These are phyloP conservation scores for Apoda limacodes DNA, from an alignment of 2,888 invertebrate species.

Conservation along the genomic window DNA sequence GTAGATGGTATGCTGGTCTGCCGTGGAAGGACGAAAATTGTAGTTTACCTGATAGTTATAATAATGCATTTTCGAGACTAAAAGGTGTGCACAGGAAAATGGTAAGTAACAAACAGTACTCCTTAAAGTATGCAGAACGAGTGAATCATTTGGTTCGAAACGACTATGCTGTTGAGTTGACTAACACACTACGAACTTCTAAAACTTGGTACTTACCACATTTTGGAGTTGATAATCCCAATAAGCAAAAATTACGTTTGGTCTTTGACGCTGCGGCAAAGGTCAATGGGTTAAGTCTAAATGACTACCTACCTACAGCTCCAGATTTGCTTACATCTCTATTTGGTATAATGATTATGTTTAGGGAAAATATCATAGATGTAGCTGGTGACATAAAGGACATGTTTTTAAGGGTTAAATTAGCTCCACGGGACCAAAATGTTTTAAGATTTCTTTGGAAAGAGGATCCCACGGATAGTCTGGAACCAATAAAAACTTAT, in stretches of 20 bases:
- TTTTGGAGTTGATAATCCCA: too few relatives aligned
- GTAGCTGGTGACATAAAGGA: slow-evolving; percentile 22
- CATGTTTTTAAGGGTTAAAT: slow-evolving; percentile 16
- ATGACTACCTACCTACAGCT: slow-evolving; percentile 20
- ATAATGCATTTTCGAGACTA: slow-evolving; percentile 16
- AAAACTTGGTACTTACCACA: slow-evolving; percentile 23
- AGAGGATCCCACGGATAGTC: too few relatives aligned
- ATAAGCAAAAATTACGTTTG: slow-evolving; percentile 20
- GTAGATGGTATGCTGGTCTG: slow-evolving; percentile 19
- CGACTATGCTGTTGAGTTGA: slow-evolving; percentile 16
- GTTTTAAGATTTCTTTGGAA: slow-evolving; percentile 28
- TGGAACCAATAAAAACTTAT: too few relatives aligned
- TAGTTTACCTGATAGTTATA: slow-evolving; percentile 16
- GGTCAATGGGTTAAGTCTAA: slow-evolving; percentile 12
- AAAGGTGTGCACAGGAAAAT: slow-evolving; percentile 19
- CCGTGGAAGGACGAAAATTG: slow-evolving; percentile 18
- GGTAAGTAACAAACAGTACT: slow-evolving; percentile 9
- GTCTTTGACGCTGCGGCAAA: slow-evolving; percentile 20
- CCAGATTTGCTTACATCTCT: slow-evolving; percentile 24
- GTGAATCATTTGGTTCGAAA: slow-evolving; percentile 20
- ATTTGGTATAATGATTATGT: slow-evolving; percentile 30
- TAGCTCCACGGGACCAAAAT: slow-evolving; percentile 21
- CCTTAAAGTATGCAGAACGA: slow-evolving; percentile 15
- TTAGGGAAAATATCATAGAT: slow-evolving; percentile 28
- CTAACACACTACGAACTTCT: too few relatives aligned